Evolutionary conservation across 2,797 vertebrate genomes (phyloP).

Genomic region (Sardinella longiceps): DNA sequence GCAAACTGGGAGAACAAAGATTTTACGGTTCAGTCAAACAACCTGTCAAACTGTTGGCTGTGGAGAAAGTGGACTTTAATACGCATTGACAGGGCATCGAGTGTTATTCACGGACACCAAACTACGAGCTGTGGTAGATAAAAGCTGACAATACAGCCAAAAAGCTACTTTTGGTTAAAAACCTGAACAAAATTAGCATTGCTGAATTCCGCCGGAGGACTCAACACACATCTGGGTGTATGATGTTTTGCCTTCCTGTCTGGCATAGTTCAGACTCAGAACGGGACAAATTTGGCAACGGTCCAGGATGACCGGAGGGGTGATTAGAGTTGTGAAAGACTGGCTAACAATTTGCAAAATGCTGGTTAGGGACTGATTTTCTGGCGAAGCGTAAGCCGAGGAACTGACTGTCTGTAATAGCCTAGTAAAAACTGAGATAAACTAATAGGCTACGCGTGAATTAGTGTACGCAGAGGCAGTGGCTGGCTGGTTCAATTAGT

Average conservation of each 20-base stretch:
- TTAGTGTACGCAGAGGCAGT: background rate
- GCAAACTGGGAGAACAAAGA: background rate
- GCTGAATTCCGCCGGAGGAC: background rate
- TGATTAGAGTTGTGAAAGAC: slow-evolving; percentile 11
- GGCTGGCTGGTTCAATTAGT: background rate
- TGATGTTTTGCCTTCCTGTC: background rate
- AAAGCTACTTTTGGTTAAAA: background rate
- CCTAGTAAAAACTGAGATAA: too few relatives aligned
- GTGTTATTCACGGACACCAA: background rate
- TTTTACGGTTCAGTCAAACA: background rate
- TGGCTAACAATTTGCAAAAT: slow-evolving; percentile 1
- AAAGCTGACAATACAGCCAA: background rate
- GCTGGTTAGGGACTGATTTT: background rate
- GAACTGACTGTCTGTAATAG: background rate
- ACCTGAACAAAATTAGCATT: background rate
- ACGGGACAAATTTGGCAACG: background rate
- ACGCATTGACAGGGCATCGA: background rate
- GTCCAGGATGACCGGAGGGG: background rate
- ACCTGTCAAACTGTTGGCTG: background rate
- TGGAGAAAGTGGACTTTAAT: background rate
- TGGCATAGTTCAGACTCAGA: background rate
- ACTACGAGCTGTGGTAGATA: background rate
- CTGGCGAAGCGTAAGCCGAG: background rate
- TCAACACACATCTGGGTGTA: background rate
- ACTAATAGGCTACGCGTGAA: background rate